Evolutionary conservation across 2,888 invertebrate genomes (phyloP).

Genomic region (Rapana venosa): DNA sequence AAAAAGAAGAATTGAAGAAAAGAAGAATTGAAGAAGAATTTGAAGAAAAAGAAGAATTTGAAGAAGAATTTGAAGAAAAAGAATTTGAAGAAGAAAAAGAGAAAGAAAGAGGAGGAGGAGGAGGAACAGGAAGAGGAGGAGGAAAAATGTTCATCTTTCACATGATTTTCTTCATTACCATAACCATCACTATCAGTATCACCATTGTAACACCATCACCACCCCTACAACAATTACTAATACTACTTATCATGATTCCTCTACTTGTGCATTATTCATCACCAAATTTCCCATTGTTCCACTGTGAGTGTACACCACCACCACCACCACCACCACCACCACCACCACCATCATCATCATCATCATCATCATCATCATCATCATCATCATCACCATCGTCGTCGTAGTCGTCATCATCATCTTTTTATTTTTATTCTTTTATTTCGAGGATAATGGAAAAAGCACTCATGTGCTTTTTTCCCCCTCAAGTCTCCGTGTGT

Average conservation of each 20-base stretch:
- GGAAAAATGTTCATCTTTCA: not conserved
- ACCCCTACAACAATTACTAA: not conserved
- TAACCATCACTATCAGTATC: not conserved
- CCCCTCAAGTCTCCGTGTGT: too few species aligned
- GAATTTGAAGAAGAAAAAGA: too few species aligned
- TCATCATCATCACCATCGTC: not conserved
- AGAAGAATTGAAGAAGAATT: too few species aligned
- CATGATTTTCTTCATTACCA: not conserved
- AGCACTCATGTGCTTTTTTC: too few species aligned
- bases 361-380: not conserved
- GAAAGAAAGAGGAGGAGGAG: not conserved
- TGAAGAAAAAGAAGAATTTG: too few species aligned
- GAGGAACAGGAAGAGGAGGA: not conserved
- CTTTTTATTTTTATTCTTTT: too few species aligned
- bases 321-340: not conserved
- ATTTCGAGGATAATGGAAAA: too few species aligned
- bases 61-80: too few species aligned
- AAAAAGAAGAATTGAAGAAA: too few species aligned
- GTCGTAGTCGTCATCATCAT: not conserved
- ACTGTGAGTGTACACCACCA: too few species aligned
- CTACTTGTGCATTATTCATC: too few species aligned
- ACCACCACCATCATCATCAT: not conserved
- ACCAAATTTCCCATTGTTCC: too few species aligned
- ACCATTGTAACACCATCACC: not conserved
- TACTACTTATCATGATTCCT: not conserved